Conservation (phyloP, 2,888 invertebrate genomes). For the Dicyrtoma fusca region DNA sequence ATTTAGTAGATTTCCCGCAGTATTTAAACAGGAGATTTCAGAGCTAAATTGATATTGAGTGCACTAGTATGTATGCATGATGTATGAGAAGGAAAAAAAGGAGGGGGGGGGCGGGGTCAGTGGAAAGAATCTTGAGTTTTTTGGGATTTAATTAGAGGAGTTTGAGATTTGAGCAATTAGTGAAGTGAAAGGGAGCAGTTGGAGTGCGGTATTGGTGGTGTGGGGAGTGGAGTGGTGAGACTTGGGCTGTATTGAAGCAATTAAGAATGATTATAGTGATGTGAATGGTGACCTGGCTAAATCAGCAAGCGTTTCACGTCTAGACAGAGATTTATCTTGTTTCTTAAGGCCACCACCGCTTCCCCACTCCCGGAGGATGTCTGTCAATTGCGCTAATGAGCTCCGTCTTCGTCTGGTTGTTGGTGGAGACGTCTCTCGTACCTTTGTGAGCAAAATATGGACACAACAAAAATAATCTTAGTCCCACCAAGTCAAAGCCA, state of each 20-base stretch:
- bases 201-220: background rate
- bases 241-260: background rate
- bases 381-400: slow-evolving; percentile 84
- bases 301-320: slow-evolving; percentile 85
- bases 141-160: background rate
- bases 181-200: background rate
- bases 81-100: too few species aligned
- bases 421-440: slow-evolving; percentile 62
- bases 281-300: slow-evolving; percentile 70
- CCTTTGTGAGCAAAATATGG: slow-evolving; percentile 53
- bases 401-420: slow-evolving; percentile 75
- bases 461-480: slow-evolving; percentile 11
- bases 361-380: slow-evolving; percentile 85
- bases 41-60: too few species aligned
- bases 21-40: too few species aligned
- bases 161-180: background rate
- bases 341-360: slow-evolving; percentile 57
- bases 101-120: too few species aligned
- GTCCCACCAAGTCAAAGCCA: background rate
- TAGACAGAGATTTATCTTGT: slow-evolving; percentile 58
- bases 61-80: too few species aligned
- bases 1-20: too few species aligned
- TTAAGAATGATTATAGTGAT: background rate
- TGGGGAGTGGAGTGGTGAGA: background rate
- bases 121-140: background rate